Evolutionary conservation across 2,888 invertebrate species (phyloP), one percentile per base, ranked within the genome.

Genomic region (Aporophyla lueneburgensis): DNA sequence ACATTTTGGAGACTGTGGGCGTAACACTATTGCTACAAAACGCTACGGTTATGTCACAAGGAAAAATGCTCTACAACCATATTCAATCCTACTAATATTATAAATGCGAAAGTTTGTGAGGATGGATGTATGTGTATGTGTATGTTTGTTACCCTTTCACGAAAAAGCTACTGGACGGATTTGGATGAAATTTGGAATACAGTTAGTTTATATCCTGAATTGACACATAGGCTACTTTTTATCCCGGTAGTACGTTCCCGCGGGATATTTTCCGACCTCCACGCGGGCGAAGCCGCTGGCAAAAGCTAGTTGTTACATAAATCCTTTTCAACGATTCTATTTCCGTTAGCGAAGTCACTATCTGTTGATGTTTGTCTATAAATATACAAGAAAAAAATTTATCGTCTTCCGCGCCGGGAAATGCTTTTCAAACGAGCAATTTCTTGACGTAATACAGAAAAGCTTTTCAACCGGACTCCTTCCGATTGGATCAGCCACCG

Each of bases 341-440:
- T 69, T 83, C 83, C 63, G 71, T 71, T 74, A 59, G 69, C 56
- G 12, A 51, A 76, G 43, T 58, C 61, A 58, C 40, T 73, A 63
- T 73, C 66, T 70, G 54, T 59, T 51, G 79, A 81, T 83, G 59
- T 77, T 49, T 83, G 77, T 78, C 72, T 66, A 58, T 46, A 66
- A 58, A 80, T 70, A 67, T 58, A 80, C 46, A 72, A 79, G 56
- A 56, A 78, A 69, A 70, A 69, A 69, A 54, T 71, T 67, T 73
- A 69, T 40, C 58, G 66, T 16, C 61, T 78, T 83, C 72, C 79
- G 67, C 54, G 51, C 68, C 53, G 74, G 80, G 46, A 79, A 84
- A 84, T 74, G 69, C 49, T 74, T 80, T 82, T 75, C 84, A 71
- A 75, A 43, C 33, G 43, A 58, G 74, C 27, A 61, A 62, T 70